Base-by-base conservation (phyloP, 1,140 invertebrate species). In the Sminthurinus signatus region DNA sequence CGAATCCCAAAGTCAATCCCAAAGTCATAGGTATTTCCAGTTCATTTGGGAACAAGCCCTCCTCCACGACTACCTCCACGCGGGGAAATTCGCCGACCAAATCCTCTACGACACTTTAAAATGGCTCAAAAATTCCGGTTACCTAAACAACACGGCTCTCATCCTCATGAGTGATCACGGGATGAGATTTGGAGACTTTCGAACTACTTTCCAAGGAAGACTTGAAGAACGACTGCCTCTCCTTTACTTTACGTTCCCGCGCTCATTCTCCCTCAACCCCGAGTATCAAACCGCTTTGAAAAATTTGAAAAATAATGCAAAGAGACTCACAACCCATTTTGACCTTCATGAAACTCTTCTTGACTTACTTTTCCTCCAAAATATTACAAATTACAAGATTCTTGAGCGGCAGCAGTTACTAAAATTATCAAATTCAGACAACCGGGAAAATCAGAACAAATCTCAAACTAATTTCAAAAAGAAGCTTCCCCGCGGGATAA, bases 151-250 rank as follows among this genome's bases (percentile, higher is more conserved):
- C 17, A 84, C 84, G 0, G 75, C 82, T 0, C 75, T 96, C 0
- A 80, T 96, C 27, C 82, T 96, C 19, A 80, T 93, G 68, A 94
- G 91, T 73, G 95, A 98, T 76, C 95, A 98, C 75, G 94, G 95
- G 0, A 86, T 93, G 73, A 76, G 95, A 29, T 96, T 88, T 79
- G 93, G 93, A 1, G 78, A 80, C 2, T 85, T 92, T 19, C 75
- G 88, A 21, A 46, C 23, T 25, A 73, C 71, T 3, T 69, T 60
- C 42, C 71, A 68, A 54, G 71, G 71, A 19, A 65, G 63, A 54
- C 55, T 71, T 28, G 70, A 72, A 58, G 70, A 72, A 60, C 54
- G 67, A 19, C 67, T 72, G 68, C 70, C 70, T 32, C 46, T 70
- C 12, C 39, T 46, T 14, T 70, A 72, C 44, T 58, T 67, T 50